phyloP scores from a whole-genome alignment of 2,888 invertebrate genomes.

The Andrena haemorrhoa region DNA sequence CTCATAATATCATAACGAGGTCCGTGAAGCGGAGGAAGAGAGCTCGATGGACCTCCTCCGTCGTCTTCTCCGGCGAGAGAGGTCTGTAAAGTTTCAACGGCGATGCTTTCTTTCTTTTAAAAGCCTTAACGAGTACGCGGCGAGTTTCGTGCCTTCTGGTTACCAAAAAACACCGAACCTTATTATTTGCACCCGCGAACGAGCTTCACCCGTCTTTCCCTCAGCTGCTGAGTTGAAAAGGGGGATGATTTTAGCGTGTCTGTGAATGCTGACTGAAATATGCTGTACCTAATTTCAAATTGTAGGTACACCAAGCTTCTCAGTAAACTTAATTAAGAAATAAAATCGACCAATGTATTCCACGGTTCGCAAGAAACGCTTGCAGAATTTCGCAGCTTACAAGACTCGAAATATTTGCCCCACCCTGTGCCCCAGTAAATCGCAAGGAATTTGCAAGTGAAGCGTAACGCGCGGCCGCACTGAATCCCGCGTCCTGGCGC shows the following conservation, averaged over 20 bases:
- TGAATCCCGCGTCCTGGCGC: neutral
- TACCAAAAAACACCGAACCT: conserved; percentile 54
- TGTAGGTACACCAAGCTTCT: neutral
- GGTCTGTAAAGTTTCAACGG: conserved; percentile 66
- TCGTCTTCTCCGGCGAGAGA: conserved; percentile 38
- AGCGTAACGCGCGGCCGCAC: neutral
- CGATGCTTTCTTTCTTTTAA: conserved; percentile 68
- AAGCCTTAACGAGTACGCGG: conserved; percentile 65
- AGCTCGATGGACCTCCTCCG: conserved; percentile 45
- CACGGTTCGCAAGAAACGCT: neutral
- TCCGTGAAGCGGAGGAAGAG: conserved; percentile 44
- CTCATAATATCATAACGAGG: conserved; percentile 73
- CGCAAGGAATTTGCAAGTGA: conserved; percentile 5
- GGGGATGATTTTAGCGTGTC: neutral
- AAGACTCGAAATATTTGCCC: conserved; percentile 1
- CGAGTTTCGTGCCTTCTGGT: conserved; percentile 37
- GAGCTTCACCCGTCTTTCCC: neutral
- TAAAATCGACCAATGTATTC: too few relatives aligned
- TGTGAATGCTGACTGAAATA: neutral
- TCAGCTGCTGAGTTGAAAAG: too few relatives aligned
- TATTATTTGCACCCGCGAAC: conserved; percentile 62
- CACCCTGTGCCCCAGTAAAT: neutral
- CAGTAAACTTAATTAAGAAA: neutral
- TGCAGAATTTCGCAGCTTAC: neutral
- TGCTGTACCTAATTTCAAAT: neutral